These are phyloP conservation scores for Lepidurus arcticus DNA, from an alignment of 1,140 invertebrate genomes.

Conservation along the genomic window DNA sequence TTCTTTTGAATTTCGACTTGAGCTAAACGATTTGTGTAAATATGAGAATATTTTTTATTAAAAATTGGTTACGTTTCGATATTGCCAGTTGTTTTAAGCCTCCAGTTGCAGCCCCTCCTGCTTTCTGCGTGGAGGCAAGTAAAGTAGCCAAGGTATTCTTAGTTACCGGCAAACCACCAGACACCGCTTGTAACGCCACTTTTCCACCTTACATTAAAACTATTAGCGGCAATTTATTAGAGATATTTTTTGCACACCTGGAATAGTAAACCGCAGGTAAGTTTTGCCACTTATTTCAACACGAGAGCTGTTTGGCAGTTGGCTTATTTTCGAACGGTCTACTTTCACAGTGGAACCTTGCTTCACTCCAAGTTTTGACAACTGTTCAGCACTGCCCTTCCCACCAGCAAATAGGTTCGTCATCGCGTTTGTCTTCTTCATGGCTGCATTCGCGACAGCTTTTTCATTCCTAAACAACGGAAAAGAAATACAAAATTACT, in stretches of 20 bases:
- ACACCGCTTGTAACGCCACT: neutral
- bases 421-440: neutral
- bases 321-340: neutral
- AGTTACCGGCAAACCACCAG: neutral
- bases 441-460: neutral
- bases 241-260: neutral
- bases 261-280: neutral
- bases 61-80: neutral
- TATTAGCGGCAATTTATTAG: neutral
- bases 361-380: constrained; percentile 1
- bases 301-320: neutral
- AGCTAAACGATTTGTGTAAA: neutral
- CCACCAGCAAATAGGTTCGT: neutral
- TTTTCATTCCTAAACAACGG: neutral
- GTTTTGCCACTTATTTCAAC: constrained; percentile 4
- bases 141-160: neutral
- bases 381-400: neutral
- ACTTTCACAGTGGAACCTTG: neutral
- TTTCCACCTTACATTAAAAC: neutral
- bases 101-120: neutral
- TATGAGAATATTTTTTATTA: neutral
- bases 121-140: neutral
- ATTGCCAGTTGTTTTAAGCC: neutral
- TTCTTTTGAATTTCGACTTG: neutral
- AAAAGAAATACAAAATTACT: neutral